phyloP scores from a whole-genome alignment of 2,113 vertebrate species.

The Daphoenositta chrysoptera region DNA sequence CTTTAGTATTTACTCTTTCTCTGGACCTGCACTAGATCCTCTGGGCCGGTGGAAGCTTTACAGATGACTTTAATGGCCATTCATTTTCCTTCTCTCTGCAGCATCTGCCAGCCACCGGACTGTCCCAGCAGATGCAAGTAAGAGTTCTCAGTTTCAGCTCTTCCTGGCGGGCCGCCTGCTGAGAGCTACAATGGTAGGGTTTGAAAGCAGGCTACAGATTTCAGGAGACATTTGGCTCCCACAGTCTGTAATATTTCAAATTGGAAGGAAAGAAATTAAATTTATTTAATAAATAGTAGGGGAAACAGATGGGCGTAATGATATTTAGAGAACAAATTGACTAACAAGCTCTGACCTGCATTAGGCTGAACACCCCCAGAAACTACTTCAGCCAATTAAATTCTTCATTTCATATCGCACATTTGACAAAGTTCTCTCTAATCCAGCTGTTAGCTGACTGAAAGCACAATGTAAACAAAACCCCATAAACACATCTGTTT shows the following conservation, averaged over 20 bases:
- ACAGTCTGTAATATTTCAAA: slow-evolving; percentile 43
- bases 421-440: slow-evolving; percentile 33
- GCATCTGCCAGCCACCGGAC: neutral
- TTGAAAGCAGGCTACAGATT: slow-evolving; percentile 32
- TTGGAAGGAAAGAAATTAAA: slow-evolving; percentile 50
- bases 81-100: neutral
- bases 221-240: slow-evolving; percentile 30
- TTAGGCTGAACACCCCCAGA: slow-evolving; percentile 26
- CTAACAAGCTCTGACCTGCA: slow-evolving; percentile 36
- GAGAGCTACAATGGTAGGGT: neutral
- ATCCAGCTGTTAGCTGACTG: slow-evolving; percentile 52
- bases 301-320: slow-evolving; percentile 28
- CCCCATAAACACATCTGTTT: neutral
- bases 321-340: slow-evolving; percentile 39
- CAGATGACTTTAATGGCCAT: neutral
- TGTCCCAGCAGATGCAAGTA: neutral
- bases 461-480: slow-evolving; percentile 25
- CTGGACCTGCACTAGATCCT: neutral
- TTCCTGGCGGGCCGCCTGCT: neutral
- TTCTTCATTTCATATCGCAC: slow-evolving; percentile 30
- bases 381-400: slow-evolving; percentile 43
- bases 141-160: slow-evolving; percentile 24
- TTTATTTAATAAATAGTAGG: slow-evolving; percentile 35
- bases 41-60: neutral
- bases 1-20: slow-evolving; percentile 15